Conservation (phyloP, 2,113 vertebrate genomes). For the zebrafish (Danio rerio) region GRCz12tu NC_133181.1:62461001-62461500, state of each 20-base stretch:
- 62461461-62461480: no score
- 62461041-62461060: no score
- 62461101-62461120: background rate
- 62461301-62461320: background rate
- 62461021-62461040: no score
- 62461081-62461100: background rate
- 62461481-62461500: no score
- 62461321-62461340: background rate
- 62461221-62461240: slow-evolving; percentile 47
- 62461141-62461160: slow-evolving; percentile 11
- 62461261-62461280: slow-evolving; percentile 9
- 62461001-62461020: no score
- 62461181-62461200: slow-evolving; percentile 78
- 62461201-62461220: slow-evolving; percentile 66
- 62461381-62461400: no score
- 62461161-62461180: slow-evolving; percentile 59
- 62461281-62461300: background rate
- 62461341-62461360: no score
- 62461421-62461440: no score
- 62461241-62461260: slow-evolving; percentile 43
- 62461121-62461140: background rate
- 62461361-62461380: no score
- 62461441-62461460: no score
- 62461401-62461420: no score
- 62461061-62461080: no score